Percentiles rank a stretch among this genome's conserved stretches.
phyloP scores from a whole-genome alignment of 1,140 invertebrate genomes.

The Mercenaria mercenaria region DNA sequence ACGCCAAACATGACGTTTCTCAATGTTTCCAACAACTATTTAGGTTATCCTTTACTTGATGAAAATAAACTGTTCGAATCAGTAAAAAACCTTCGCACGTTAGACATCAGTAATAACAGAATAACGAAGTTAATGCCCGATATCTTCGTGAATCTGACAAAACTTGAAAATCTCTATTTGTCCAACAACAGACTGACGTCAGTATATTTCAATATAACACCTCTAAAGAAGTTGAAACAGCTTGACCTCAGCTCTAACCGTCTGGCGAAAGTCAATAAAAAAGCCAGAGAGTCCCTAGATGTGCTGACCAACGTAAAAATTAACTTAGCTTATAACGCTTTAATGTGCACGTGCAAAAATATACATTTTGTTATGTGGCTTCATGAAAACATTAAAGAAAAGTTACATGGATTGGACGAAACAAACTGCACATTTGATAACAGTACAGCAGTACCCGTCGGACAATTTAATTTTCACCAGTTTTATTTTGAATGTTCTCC shows the following conservation, averaged over 20 bases:
- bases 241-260: not conserved
- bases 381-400: not conserved
- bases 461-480: not conserved
- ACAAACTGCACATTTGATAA: not conserved
- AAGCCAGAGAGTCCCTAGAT: not conserved
- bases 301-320: not conserved
- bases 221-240: not conserved
- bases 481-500: conserved; percentile 3
- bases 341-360: conserved; percentile 4
- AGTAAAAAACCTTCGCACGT: not conserved
- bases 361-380: conserved; percentile 25
- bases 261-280: not conserved
- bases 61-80: not conserved
- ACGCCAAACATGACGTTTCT: not conserved
- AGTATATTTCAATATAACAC: not conserved
- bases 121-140: not conserved
- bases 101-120: not conserved
- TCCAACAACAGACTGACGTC: not conserved
- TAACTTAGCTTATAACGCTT: not conserved
- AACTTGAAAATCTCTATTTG: not conserved
- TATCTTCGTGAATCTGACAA: not conserved
- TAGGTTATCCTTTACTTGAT: conserved; percentile 30
- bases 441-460: too few species aligned
- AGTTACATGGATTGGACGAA: not conserved
- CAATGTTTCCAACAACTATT: conserved; percentile 20